phyloP scores from a whole-genome alignment of 2,797 vertebrate genomes.

The Lacerta bilineata region DNA sequence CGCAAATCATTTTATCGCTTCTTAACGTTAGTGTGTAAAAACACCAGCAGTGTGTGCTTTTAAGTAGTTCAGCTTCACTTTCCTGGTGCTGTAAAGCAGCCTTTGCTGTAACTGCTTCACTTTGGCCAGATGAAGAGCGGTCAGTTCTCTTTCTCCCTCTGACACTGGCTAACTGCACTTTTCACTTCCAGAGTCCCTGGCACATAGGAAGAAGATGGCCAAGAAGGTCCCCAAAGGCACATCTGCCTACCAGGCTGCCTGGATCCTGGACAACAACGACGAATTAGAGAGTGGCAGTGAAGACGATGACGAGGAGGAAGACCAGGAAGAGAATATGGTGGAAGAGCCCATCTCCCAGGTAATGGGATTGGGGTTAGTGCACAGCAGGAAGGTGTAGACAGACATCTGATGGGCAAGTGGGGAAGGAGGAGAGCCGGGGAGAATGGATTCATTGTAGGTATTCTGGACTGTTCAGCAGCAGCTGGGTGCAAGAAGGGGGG shows the following conservation, averaged over 20 bases:
- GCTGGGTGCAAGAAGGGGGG: neutral
- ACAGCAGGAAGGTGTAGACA: neutral
- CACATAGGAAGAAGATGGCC: constrained; percentile 80
- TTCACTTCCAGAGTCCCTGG: constrained; percentile 81
- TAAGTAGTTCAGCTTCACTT: neutral
- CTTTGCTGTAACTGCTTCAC: neutral
- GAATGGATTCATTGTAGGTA: neutral
- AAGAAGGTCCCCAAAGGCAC: constrained; percentile 95
- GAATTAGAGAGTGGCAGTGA: constrained; percentile 68
- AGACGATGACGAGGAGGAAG: constrained; percentile 75
- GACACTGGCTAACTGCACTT: neutral
- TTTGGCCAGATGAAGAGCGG: neutral
- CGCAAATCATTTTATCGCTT: neutral
- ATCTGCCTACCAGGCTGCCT: constrained; percentile 95
- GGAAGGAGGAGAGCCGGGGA: neutral
- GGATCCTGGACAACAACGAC: constrained; percentile 88
- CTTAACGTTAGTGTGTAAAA: neutral
- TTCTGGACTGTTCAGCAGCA: too few relatives aligned
- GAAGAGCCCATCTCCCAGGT: constrained; percentile 82
- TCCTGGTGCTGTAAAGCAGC: too few relatives aligned
- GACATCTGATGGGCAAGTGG: neutral
- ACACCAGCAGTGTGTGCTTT: neutral
- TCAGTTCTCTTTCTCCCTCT: neutral
- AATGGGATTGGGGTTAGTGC: neutral
- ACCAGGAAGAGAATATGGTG: constrained; percentile 81